Percentiles rank a stretch among this genome's conserved stretches.
Evolutionary conservation across 2,113 vertebrate genomes (phyloP).

Genomic region (Budorcas taxicolor): DNA sequence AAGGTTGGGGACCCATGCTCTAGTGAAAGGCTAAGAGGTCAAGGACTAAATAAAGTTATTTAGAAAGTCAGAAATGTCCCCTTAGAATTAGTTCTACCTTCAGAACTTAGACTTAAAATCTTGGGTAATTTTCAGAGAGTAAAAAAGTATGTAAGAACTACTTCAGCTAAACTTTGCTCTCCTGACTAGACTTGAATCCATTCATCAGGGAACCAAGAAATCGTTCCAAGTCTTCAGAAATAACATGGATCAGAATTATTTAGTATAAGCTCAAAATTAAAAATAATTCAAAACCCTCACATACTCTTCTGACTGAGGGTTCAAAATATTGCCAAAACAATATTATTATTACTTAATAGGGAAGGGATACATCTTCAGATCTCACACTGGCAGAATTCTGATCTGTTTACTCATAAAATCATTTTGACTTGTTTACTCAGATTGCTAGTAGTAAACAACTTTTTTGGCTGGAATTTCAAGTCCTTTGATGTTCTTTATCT

Average conservation of each 20-base stretch:
- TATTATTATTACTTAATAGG: not conserved
- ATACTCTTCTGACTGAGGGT: not conserved
- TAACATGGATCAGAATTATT: not conserved
- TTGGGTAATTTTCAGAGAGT: not conserved
- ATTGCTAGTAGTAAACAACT: not conserved
- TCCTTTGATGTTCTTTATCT: conserved; percentile 8
- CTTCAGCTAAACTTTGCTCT: not conserved
- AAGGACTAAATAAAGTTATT: not conserved
- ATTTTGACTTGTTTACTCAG: not conserved
- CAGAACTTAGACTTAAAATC: not conserved
- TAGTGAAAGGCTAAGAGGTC: not conserved
- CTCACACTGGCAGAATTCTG: not conserved
- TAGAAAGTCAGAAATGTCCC: not conserved
- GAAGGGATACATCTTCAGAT: not conserved
- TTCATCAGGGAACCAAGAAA: not conserved
- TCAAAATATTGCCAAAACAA: not conserved
- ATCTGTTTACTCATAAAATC: not conserved
- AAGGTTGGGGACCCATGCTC: not conserved
- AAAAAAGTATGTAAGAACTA: not conserved
- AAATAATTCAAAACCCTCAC: not conserved
- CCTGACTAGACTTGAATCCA: not conserved
- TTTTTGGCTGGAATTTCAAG: not conserved
- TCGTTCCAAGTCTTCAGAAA: not conserved
- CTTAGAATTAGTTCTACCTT: not conserved
- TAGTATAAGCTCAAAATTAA: not conserved